phyloP scores from a whole-genome alignment of 2,113 vertebrate genomes.

The Eidolon helvum region DNA sequence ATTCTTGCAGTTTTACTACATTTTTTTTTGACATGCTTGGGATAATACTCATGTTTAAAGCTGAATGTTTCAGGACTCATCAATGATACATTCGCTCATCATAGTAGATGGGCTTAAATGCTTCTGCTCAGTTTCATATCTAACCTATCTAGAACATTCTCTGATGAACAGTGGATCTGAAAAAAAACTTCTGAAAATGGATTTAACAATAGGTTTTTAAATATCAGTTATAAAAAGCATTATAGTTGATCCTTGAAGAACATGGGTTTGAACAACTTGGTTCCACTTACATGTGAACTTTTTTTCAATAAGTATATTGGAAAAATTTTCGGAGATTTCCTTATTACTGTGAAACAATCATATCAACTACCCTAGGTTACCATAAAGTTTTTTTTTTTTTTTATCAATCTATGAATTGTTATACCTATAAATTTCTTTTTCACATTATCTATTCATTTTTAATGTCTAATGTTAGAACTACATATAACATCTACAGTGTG shows the following conservation, averaged over 20 bases:
- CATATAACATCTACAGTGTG: not conserved
- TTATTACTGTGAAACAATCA: too few relatives aligned
- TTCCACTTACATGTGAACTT: not conserved
- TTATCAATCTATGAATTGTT: not conserved
- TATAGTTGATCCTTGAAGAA: not conserved
- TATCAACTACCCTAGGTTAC: too few relatives aligned
- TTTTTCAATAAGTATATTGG: not conserved
- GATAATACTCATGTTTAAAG: not conserved
- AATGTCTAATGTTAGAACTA: not conserved
- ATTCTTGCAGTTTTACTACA: not conserved
- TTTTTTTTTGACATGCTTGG: not conserved
- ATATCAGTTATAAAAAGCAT: not conserved
- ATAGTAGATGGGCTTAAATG: not conserved
- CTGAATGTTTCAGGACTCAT: not conserved
- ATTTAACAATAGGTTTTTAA: not conserved
- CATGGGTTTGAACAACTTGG: not conserved
- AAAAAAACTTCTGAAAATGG: conserved; percentile 30
- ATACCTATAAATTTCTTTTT: not conserved
- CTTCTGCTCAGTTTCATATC: conserved; percentile 29
- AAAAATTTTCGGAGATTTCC: not conserved
- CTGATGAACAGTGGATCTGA: not conserved
- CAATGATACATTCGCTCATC: not conserved
- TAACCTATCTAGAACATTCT: conserved; percentile 4
- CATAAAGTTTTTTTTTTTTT: too few relatives aligned
- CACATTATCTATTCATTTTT: not conserved